Evolutionary conservation across 2,888 invertebrate genomes (phyloP), one percentile per base, ranked within the genome.

Genomic region (Altica lythri): DNA sequence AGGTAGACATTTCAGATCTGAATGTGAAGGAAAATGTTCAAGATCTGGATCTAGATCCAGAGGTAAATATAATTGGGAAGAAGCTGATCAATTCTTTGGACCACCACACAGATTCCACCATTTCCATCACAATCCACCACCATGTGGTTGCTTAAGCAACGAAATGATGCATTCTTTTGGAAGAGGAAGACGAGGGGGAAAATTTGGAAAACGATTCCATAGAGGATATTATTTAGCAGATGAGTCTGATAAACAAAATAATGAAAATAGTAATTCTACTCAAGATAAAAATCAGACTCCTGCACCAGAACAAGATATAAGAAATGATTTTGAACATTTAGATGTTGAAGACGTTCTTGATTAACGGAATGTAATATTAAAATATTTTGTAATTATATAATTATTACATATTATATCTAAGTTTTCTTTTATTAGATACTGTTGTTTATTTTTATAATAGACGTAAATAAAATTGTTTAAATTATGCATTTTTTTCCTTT

Each of bases 311-410:
- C 13, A 16, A 34, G 16, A 40, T 2, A 22, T 40, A 6, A 40
- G 25, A 3, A 40, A 19, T 25, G 9, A 22, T 40, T 40, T 40
- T 22, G 22, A 40, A 25, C n/a, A 14, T 4, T 25, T 40, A 5
- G 40, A 40, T 22, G 40, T 40, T 13, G 13, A 22, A 22, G 40
- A 40, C 16, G 13, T n/a, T n/a, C n/a, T n/a, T n/a, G n/a, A n/a
- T n/a, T n/a, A n/a, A n/a, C n/a, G n/a, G n/a, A n/a, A n/a, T n/a
- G n/a, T n/a, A n/a, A n/a, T n/a, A n/a, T n/a, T n/a, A n/a, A n/a
- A n/a, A n/a, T n/a, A n/a, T n/a, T n/a, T n/a, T n/a, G n/a, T n/a
- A n/a, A n/a, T n/a, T n/a, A n/a, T n/a, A n/a, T n/a, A n/a, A n/a
- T n/a, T n/a, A n/a, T n/a, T n/a, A n/a, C n/a, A n/a, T n/a, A n/a